Conservation (phyloP, 2,797 vertebrate genomes). For the Sebastolobus altivelis region DNA sequence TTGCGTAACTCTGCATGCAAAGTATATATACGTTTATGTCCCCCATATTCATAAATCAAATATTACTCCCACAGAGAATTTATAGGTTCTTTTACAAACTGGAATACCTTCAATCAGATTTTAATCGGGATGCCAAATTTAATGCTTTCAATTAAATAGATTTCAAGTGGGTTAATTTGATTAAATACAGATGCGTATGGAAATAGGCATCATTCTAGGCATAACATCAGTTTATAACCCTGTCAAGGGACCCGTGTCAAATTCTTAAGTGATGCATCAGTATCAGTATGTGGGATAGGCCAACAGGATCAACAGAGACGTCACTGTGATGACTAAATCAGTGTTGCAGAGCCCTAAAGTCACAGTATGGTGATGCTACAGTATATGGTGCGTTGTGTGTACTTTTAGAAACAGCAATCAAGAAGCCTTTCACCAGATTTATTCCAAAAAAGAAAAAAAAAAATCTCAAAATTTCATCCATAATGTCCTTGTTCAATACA, state of each 20-base stretch:
- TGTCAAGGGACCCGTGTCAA: neutral
- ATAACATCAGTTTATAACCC: neutral
- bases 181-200: neutral
- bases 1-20: neutral
- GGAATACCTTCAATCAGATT: neutral
- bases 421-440: conserved; percentile 80
- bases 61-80: neutral
- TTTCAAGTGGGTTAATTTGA: neutral
- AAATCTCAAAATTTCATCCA: conserved; percentile 59
- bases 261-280: neutral
- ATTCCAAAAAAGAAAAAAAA: conserved; percentile 81
- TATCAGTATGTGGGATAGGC: conserved; percentile 11
- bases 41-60: neutral
- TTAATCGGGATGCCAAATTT: neutral
- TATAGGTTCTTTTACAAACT: neutral
- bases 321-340: conserved; percentile 22
- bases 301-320: conserved; percentile 22
- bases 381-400: conserved; percentile 3
- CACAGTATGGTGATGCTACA: neutral
- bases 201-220: neutral
- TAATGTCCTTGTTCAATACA: conserved; percentile 69
- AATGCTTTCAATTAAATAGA: neutral
- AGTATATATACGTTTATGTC: neutral
- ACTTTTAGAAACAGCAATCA: conserved; percentile 38
- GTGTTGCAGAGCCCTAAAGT: neutral